Conservation (phyloP, 2,888 invertebrate species). For the Doris montereyensis region DNA sequence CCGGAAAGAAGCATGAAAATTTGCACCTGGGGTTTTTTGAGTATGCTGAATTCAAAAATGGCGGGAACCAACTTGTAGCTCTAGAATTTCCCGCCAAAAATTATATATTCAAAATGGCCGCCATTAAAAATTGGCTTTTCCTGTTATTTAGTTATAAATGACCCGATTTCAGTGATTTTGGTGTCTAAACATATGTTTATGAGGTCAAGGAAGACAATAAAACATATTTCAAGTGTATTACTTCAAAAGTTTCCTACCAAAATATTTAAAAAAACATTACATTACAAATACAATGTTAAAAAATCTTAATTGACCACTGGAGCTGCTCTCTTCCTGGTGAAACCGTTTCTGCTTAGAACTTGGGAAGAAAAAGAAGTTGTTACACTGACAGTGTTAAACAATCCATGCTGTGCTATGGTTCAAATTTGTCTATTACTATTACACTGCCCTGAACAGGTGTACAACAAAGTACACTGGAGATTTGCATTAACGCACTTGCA, state of each 20-base stretch:
- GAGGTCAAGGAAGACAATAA: slow-evolving; percentile 13
- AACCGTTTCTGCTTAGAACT: background rate
- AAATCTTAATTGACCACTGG: background rate
- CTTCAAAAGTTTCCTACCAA: background rate
- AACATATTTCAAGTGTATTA: background rate
- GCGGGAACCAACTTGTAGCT: slow-evolving; percentile 7
- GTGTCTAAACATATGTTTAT: slow-evolving; percentile 1
- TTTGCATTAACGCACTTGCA: slow-evolving; percentile 6
- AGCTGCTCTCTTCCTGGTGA: background rate
- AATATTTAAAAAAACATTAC: background rate
- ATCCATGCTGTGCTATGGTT: background rate
- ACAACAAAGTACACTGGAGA: background rate
- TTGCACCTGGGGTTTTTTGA: slow-evolving; percentile 9
- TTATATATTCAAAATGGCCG: too few species aligned
- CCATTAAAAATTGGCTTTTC: too few species aligned
- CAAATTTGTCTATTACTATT: background rate
- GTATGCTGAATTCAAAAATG: slow-evolving; percentile 9
- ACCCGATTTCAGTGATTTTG: slow-evolving; percentile 4
- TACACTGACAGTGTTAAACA: background rate
- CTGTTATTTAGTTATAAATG: background rate
- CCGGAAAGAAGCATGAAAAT: background rate
- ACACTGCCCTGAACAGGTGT: background rate
- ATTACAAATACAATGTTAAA: too few species aligned
- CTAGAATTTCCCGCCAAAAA: background rate
- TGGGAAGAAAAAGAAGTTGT: background rate